These are phyloP conservation scores for Neodon shergylaensis DNA, from an alignment of 2,113 vertebrate species.

Conservation along the genomic window DNA sequence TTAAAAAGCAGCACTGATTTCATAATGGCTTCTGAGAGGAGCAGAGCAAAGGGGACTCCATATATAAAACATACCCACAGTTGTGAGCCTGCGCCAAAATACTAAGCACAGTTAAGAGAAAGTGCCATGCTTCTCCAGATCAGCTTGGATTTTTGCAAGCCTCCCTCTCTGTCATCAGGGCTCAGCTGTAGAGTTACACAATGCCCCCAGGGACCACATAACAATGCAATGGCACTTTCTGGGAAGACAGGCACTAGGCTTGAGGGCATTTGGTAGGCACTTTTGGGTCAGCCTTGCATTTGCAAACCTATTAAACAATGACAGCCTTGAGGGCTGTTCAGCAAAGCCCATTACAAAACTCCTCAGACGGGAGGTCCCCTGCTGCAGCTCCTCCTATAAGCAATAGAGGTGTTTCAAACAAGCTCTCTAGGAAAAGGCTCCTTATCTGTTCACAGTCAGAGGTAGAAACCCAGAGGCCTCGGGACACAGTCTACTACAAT, in stretches of 20 bases:
- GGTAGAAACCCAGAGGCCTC: neutral
- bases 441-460: neutral
- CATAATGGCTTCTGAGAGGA: neutral
- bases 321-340: neutral
- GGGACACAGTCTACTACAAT: neutral
- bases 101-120: neutral
- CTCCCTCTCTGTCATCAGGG: neutral
- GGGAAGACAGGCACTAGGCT: neutral
- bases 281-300: constrained; percentile 28
- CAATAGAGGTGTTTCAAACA: constrained; percentile 1
- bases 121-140: neutral
- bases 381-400: neutral
- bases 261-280: neutral
- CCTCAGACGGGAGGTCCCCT: neutral
- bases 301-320: constrained; percentile 32
- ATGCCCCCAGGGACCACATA: neutral
- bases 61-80: neutral
- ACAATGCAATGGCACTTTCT: neutral
- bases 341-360: neutral
- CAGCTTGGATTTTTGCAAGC: neutral
- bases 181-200: neutral
- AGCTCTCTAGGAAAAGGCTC: neutral
- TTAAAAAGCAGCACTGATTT: neutral
- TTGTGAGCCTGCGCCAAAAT: neutral
- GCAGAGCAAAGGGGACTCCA: neutral